Evolutionary conservation across 2,888 invertebrate species (phyloP).

Genomic region (Gymnosoma rotundatum): DNA sequence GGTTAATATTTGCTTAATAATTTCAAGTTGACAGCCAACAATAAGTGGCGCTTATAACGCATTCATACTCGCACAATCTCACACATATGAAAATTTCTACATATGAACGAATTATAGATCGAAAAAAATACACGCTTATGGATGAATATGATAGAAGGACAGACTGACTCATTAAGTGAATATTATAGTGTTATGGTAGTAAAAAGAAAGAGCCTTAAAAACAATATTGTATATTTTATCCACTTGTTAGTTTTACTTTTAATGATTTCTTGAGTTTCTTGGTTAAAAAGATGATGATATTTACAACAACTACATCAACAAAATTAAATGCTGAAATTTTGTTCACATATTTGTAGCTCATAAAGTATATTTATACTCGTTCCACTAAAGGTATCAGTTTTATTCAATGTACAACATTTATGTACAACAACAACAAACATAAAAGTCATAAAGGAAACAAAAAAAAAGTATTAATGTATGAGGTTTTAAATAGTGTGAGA

Average conservation of each 20-base stretch:
- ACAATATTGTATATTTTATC: constrained; percentile 51
- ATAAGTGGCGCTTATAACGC: constrained; percentile 80
- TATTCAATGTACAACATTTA: constrained; percentile 41
- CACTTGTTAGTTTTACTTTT: constrained; percentile 73
- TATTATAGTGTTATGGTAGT: constrained; percentile 30
- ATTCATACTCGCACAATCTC: constrained; percentile 41
- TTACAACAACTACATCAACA: constrained; percentile 32
- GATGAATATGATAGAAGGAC: background rate
- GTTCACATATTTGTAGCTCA: constrained; percentile 55
- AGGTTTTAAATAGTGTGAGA: constrained; percentile 75
- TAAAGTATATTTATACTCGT: constrained; percentile 61
- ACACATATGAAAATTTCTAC: constrained; percentile 1
- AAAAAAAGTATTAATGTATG: constrained; percentile 60
- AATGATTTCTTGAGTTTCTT: constrained; percentile 67
- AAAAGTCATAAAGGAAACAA: constrained; percentile 62
- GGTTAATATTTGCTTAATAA: constrained; percentile 82
- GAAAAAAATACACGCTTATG: background rate
- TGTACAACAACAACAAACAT: constrained; percentile 66
- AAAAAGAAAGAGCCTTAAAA: constrained; percentile 67
- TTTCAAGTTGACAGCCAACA: constrained; percentile 81
- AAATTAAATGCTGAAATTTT: constrained; percentile 36
- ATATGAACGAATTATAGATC: background rate
- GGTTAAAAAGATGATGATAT: constrained; percentile 46
- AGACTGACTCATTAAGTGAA: constrained; percentile 34
- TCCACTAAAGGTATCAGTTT: constrained; percentile 60